Evolutionary conservation across 2,113 vertebrate species (phyloP).

Genomic region (Myiagra hebetior): DNA sequence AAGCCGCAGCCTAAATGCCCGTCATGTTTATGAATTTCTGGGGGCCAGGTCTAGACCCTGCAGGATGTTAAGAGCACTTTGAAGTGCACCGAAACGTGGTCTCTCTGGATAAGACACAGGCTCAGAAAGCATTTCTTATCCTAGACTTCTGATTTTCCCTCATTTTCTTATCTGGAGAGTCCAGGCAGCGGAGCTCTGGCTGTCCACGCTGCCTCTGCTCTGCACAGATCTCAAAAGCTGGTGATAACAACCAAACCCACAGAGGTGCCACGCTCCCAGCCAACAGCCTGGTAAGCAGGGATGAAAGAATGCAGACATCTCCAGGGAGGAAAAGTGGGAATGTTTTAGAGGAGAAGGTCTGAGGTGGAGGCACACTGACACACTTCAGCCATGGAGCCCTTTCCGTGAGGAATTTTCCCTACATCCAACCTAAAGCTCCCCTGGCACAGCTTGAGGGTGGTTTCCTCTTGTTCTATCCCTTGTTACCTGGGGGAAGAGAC

Average conservation of each 20-base stretch:
- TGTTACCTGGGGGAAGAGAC: not conserved
- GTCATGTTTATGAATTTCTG: not conserved
- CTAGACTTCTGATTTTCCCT: not conserved
- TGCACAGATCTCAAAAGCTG: not conserved
- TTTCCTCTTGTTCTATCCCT: not conserved
- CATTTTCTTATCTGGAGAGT: not conserved
- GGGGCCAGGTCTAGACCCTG: not conserved
- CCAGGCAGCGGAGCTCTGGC: not conserved
- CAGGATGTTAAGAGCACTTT: not conserved
- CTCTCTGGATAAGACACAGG: not conserved
- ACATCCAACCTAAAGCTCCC: not conserved
- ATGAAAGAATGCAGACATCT: not conserved
- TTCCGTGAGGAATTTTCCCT: not conserved
- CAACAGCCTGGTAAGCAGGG: not conserved
- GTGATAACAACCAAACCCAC: not conserved
- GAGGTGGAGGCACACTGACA: not conserved
- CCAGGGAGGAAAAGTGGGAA: no score
- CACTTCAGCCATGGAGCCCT: not conserved
- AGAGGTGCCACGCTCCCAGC: not conserved
- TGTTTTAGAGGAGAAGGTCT: not conserved
- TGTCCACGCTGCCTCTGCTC: not conserved
- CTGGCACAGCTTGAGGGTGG: not conserved
- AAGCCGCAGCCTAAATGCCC: not conserved
- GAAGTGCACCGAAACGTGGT: not conserved
- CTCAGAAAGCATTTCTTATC: not conserved